Percentiles rank a stretch among this genome's conserved stretches.
These are phyloP conservation scores for Drosophila neonasuta DNA, from an alignment of 2,888 invertebrate genomes.

Conservation along the genomic window DNA sequence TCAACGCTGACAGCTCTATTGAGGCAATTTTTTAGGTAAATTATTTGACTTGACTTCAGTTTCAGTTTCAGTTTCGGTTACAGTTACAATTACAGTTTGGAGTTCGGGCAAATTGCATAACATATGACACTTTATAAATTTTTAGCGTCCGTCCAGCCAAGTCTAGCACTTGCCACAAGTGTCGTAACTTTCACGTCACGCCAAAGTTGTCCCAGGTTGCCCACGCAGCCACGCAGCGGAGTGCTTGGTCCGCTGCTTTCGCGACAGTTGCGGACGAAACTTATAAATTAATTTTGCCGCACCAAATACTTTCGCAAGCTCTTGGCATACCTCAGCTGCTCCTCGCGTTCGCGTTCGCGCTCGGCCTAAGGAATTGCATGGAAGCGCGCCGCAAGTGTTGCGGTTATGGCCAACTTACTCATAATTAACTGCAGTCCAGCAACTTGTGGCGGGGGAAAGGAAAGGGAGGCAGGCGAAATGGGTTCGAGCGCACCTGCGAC, in stretches of 20 bases:
- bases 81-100: neutral
- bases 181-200: conserved; percentile 54
- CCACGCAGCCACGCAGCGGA: conserved; percentile 9
- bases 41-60: conserved; percentile 56
- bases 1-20: conserved; percentile 44
- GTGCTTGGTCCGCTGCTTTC: conserved; percentile 20
- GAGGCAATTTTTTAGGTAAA: conserved; percentile 62
- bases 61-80: conserved; percentile 3
- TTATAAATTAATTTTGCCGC: conserved; percentile 75
- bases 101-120: conserved; percentile 48
- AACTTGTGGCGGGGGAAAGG: neutral
- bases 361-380: conserved; percentile 66
- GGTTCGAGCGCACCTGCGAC: conserved; percentile 55
- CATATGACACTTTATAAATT: conserved; percentile 69
- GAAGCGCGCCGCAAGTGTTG: conserved; percentile 53
- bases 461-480: neutral
- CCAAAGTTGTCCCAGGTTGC: conserved; percentile 45
- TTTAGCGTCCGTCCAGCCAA: conserved; percentile 24
- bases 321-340: conserved; percentile 64
- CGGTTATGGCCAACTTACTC: conserved; percentile 63
- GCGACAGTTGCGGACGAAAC: conserved; percentile 52
- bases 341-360: neutral
- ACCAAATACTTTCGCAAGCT: conserved; percentile 65
- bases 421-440: conserved; percentile 69
- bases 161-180: conserved; percentile 44